Percentiles rank a stretch among this genome's conserved stretches.
Evolutionary conservation across 2,113 vertebrate species (phyloP).

Genomic region (Scartelaos histophorus): DNA sequence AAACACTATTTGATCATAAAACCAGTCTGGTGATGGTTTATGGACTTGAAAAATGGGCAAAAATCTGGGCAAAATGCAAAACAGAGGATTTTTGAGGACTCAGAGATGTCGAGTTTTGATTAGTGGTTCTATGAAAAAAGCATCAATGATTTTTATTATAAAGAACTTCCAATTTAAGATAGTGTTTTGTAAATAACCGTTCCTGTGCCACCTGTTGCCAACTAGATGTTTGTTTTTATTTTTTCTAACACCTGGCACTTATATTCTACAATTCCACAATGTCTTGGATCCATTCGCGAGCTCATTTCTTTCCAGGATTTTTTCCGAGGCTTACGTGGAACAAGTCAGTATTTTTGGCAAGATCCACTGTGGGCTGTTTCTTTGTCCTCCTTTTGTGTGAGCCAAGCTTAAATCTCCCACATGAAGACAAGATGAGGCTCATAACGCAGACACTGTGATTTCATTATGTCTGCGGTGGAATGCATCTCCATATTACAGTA

Average conservation of each 20-base stretch:
- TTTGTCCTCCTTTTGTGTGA: conserved; percentile 31
- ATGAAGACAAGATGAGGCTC: conserved; percentile 36
- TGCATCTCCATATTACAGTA: conserved; percentile 37
- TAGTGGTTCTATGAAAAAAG: too few species aligned
- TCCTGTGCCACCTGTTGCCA: neutral
- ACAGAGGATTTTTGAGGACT: too few species aligned
- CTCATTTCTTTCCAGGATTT: conserved; percentile 1
- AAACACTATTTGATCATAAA: too few species aligned
- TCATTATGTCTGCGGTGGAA: conserved; percentile 41
- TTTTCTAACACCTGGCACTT: neutral
- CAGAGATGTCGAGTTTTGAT: too few species aligned
- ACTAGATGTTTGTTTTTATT: too few species aligned
- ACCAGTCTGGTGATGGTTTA: too few species aligned
- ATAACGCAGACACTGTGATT: conserved; percentile 30
- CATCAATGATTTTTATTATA: too few species aligned
- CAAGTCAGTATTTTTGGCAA: conserved; percentile 22
- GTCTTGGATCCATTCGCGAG: neutral
- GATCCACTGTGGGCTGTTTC: conserved; percentile 28
- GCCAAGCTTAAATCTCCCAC: conserved; percentile 28
- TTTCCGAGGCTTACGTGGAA: conserved; percentile 19
- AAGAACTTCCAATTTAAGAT: too few species aligned
- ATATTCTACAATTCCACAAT: neutral
- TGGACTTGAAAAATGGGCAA: too few species aligned
- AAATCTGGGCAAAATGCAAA: too few species aligned
- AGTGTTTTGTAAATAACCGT: too few species aligned